phyloP scores from a whole-genome alignment of 2,888 invertebrate species.

The Drosophila borborema region DNA sequence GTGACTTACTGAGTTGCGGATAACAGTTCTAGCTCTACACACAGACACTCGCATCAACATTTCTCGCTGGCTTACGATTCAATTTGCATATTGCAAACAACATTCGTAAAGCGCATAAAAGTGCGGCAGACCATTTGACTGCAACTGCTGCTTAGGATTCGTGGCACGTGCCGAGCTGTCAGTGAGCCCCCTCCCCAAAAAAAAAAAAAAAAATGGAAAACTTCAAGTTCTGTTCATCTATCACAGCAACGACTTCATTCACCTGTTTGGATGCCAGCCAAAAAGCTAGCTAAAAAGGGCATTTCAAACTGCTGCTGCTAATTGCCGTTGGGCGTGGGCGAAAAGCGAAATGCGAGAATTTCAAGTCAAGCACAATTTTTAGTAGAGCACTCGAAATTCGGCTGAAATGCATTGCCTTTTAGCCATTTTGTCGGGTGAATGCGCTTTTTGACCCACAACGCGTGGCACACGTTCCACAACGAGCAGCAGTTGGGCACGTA shows the following conservation, averaged over 20 bases:
- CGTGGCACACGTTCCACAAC: slow-evolving; percentile 3
- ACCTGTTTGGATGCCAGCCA: neutral
- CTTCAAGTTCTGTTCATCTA: slow-evolving; percentile 37
- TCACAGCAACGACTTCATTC: slow-evolving; percentile 33
- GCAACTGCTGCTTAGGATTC: slow-evolving; percentile 14
- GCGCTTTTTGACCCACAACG: slow-evolving; percentile 72
- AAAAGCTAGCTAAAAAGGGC: neutral
- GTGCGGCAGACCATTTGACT: slow-evolving; percentile 4
- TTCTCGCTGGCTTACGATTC: slow-evolving; percentile 44
- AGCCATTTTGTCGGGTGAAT: slow-evolving; percentile 61
- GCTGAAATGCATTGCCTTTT: slow-evolving; percentile 1
- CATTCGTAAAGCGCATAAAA: slow-evolving; percentile 8
- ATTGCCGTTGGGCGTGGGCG: slow-evolving; percentile 38
- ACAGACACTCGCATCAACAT: neutral
- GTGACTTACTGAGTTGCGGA: slow-evolving; percentile 20
- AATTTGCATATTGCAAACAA: slow-evolving; percentile 25
- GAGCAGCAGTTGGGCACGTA: slow-evolving; percentile 26
- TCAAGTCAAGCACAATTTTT: slow-evolving; percentile 26
- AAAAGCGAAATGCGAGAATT: slow-evolving; percentile 49
- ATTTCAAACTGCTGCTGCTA: slow-evolving; percentile 50
- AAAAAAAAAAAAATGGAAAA: slow-evolving; percentile 10
- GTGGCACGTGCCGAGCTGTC: slow-evolving; percentile 34
- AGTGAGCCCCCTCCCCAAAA: neutral
- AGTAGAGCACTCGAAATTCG: slow-evolving; percentile 11
- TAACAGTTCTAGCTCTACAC: neutral